Evolutionary conservation across 2,797 vertebrate genomes (phyloP).

Genomic region (Dermochelys coriacea): DNA sequence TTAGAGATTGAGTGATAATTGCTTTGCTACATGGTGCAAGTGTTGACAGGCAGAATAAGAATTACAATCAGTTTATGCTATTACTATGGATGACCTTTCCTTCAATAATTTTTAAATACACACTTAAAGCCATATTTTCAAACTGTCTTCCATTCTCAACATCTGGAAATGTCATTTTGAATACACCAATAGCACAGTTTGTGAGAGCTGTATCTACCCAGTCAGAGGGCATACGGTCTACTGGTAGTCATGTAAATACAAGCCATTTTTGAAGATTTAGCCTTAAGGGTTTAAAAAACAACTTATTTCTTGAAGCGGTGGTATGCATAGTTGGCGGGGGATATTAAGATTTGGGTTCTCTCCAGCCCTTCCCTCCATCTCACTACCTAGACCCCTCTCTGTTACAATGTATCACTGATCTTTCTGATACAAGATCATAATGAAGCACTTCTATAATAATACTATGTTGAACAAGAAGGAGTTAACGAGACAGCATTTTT

Average conservation of each 20-base stretch:
- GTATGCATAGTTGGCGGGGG: neutral
- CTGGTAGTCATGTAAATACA: neutral
- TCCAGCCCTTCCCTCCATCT: neutral
- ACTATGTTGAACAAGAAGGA: neutral
- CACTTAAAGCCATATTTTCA: neutral
- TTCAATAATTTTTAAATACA: neutral
- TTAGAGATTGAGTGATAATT: neutral
- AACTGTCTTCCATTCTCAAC: neutral
- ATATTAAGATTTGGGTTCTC: neutral
- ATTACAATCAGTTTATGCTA: neutral
- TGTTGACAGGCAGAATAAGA: neutral
- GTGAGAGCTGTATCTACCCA: neutral
- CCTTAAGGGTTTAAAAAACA: neutral
- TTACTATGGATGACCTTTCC: neutral
- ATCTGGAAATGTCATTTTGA: neutral
- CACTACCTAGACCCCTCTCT: neutral
- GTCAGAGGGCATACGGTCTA: neutral
- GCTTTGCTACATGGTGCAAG: neutral
- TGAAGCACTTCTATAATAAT: neutral
- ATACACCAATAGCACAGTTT: neutral
- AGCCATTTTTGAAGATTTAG: neutral
- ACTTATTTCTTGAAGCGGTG: neutral
- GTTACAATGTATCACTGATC: neutral
- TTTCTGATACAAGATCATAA: neutral
- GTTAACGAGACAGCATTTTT: neutral